Base-by-base conservation (phyloP, 2,113 vertebrate species). In the Myxocyprinus asiaticus region DNA sequence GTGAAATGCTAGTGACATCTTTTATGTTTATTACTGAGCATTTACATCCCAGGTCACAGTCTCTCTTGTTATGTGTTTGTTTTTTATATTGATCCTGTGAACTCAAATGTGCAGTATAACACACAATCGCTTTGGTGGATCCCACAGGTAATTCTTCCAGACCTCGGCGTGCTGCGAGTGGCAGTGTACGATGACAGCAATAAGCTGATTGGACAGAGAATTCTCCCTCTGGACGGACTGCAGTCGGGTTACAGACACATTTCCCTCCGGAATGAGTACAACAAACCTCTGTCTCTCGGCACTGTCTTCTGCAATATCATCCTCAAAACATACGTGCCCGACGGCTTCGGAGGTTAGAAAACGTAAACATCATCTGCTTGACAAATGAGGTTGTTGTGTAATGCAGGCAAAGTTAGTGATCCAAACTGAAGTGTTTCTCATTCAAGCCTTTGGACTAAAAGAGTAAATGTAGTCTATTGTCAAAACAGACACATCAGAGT, bases 301-400 rank as follows among this genome's bases (percentile, higher is more conserved):
- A 99, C 97, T 0, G 88, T 99, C 87, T 99, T 99, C 93, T 99
- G 98, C 93, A 96, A 98, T 88, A 99, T 99, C 88, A 95, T 98
- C 78, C 95, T 99, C 75, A 99, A 99, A 93, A 99, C 98, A 73
- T 99, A 99, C 0, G 97, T 99, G 84, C 98, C 98, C 77, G 97
- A 99, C 72, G 98, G 98, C 11, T 99, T 99, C 68, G 98, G 98
- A 94, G 98, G 98, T 99, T 89, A 95, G 81, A 2, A n/a, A 0
- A n/a, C 7, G 3, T 33, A 33, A 33, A 33, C 22, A 33, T 33
- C 55, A 14, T 61, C 4, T 12, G 15, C 67, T 11, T 70, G 50
- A 48, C 47, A 48, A 48, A 4, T 4, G 6, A 68, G 11, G 50
- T 5, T 47, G 7, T 22, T 4, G 67, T 51, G 48, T 51, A 3